A percentile compares a stretch with the other conserved stretches of the same genome.
Conservation (phyloP, 2,113 vertebrate genomes). For the Leptodactylus fuscus region DNA sequence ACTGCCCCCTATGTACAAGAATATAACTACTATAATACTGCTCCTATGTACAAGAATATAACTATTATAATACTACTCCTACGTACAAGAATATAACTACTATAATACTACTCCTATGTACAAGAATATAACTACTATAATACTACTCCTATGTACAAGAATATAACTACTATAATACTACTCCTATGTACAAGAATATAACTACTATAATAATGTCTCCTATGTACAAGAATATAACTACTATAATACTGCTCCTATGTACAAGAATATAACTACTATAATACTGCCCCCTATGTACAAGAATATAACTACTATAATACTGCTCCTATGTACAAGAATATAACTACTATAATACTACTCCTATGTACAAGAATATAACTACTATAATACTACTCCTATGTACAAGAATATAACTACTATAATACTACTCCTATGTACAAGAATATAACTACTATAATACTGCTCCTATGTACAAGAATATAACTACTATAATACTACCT, state of each 20-base stretch:
- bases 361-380: constrained; percentile 3
- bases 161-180: not conserved
- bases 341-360: not conserved
- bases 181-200: not conserved
- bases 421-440: no score
- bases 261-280: constrained; percentile 4
- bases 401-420: not conserved
- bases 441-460: no score
- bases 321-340: not conserved
- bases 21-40: no score
- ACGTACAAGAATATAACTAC: not conserved
- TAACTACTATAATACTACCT: not conserved
- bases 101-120: not conserved
- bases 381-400: not conserved
- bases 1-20: no score
- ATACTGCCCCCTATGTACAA: no score
- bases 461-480: not conserved
- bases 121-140: not conserved
- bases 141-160: no score
- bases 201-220: not conserved
- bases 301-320: constrained; percentile 1
- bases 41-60: no score
- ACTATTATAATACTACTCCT: no score
- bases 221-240: not conserved
- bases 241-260: not conserved